These are phyloP conservation scores for Linnaemya tessellans DNA, from an alignment of 2,888 invertebrate species.

Conservation along the genomic window DNA sequence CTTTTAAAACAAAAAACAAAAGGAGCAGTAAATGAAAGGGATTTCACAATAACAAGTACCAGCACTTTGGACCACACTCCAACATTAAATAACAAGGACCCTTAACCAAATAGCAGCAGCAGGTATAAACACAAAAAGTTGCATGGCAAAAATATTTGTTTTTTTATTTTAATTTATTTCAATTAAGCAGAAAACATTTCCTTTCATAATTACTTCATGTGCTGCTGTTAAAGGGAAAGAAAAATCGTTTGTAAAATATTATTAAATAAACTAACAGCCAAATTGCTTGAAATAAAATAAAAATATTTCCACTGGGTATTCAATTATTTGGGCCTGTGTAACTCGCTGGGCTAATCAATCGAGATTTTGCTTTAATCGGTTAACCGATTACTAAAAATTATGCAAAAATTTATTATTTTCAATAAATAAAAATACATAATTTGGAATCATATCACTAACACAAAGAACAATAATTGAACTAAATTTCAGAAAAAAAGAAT, in stretches of 20 bases:
- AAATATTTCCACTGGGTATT: neutral
- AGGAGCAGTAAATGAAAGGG: conserved; percentile 4
- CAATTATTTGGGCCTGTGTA: too few species aligned
- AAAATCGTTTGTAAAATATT: neutral
- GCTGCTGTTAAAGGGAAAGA: too few species aligned
- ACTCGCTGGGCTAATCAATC: too few species aligned
- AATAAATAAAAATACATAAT: too few species aligned
- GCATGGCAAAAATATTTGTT: neutral
- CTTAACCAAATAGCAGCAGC: neutral
- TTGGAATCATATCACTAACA: too few species aligned
- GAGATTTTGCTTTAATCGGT: too few species aligned
- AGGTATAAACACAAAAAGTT: neutral
- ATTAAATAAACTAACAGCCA: neutral
- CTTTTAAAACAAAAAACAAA: conserved; percentile 13
- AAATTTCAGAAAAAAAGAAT: too few species aligned
- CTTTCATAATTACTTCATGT: neutral
- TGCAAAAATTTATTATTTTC: too few species aligned
- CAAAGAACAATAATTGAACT: too few species aligned
- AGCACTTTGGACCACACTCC: conserved; percentile 24
- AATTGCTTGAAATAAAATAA: neutral
- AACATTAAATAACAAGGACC: neutral
- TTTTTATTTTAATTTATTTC: conserved; percentile 13
- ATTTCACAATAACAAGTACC: conserved; percentile 20
- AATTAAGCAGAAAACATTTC: neutral
- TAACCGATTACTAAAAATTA: too few species aligned